Evolutionary conservation across 2,888 invertebrate genomes (phyloP).

Genomic region (Diogma glabrata): DNA sequence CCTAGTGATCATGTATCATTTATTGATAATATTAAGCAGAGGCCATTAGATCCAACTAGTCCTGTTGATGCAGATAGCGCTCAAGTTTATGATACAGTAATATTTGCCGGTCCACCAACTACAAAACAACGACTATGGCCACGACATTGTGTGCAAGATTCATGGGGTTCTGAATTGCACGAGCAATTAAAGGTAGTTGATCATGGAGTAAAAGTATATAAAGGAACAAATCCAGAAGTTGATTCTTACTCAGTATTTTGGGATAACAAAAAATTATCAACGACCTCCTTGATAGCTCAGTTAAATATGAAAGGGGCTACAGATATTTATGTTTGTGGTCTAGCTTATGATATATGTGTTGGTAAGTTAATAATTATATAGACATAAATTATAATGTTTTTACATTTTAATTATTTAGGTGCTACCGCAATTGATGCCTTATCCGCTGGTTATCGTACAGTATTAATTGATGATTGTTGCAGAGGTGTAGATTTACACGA

Average conservation of each 20-base stretch:
- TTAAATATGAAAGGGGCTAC: conserved; percentile 69
- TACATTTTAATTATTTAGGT: conserved; percentile 38
- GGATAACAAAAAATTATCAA: conserved; percentile 88
- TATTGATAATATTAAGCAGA: conserved; percentile 75
- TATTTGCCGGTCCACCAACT: conserved; percentile 75
- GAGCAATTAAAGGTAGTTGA: conserved; percentile 75
- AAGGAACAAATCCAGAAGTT: conserved; percentile 87
- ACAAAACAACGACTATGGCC: conserved; percentile 92
- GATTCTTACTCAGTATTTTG: conserved; percentile 98
- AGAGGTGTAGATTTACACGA: conserved; percentile 77
- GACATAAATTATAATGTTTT: too few species aligned
- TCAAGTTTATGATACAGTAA: conserved; percentile 81
- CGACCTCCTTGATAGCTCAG: conserved; percentile 73
- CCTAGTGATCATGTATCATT: conserved; percentile 93
- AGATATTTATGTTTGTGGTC: conserved; percentile 87
- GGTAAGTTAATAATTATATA: conserved; percentile 44
- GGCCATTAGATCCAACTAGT: conserved; percentile 61
- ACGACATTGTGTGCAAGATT: conserved; percentile 88
- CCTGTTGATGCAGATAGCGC: conserved; percentile 65
- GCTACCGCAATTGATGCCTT: conserved; percentile 81
- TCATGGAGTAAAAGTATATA: conserved; percentile 69
- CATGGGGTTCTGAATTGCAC: conserved; percentile 91
- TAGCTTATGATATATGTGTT: conserved; percentile 93
- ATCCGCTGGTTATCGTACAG: conserved; percentile 82
- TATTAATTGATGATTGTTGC: conserved; percentile 81